Percentiles rank a stretch among this genome's conserved stretches.
Evolutionary conservation across 2,113 vertebrate genomes (phyloP).

Genomic region (Aldabrachelys gigantea): DNA sequence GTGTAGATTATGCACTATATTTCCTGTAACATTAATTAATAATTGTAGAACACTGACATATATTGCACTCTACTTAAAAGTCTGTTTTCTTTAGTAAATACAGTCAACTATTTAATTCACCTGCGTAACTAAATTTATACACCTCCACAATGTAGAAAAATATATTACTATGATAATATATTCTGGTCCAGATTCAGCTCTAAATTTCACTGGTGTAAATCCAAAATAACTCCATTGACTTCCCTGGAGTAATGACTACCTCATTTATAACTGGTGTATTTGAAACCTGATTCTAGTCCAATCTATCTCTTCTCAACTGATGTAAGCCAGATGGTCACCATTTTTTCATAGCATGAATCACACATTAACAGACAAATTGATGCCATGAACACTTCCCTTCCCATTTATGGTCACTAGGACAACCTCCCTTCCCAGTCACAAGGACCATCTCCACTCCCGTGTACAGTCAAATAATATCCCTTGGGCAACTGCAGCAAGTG

Average conservation of each 20-base stretch:
- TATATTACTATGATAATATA: constrained; percentile 12
- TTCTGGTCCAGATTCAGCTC: neutral
- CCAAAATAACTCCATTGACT: neutral
- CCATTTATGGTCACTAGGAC: neutral
- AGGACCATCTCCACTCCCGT: neutral
- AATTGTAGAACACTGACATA: constrained; percentile 70
- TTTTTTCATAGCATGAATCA: neutral
- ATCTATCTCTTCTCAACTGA: neutral
- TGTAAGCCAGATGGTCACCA: neutral
- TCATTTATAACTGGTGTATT: neutral
- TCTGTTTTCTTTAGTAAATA: constrained; percentile 75
- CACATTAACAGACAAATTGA: no score
- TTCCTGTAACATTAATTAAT: constrained; percentile 77
- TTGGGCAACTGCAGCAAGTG: neutral
- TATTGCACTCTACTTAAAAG: constrained; percentile 64
- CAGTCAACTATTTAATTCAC: constrained; percentile 71
- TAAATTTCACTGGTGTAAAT: neutral
- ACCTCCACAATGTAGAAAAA: constrained; percentile 55
- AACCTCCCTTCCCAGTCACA: neutral
- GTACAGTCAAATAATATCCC: neutral
- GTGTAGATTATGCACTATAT: constrained; percentile 47
- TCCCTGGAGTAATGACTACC: neutral
- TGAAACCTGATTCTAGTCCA: neutral
- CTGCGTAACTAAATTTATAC: constrained; percentile 65
- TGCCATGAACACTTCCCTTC: neutral